Evolutionary conservation across 2,113 vertebrate species (phyloP), one percentile per base, ranked within the genome.

Genomic region (Mixornis gularis): DNA sequence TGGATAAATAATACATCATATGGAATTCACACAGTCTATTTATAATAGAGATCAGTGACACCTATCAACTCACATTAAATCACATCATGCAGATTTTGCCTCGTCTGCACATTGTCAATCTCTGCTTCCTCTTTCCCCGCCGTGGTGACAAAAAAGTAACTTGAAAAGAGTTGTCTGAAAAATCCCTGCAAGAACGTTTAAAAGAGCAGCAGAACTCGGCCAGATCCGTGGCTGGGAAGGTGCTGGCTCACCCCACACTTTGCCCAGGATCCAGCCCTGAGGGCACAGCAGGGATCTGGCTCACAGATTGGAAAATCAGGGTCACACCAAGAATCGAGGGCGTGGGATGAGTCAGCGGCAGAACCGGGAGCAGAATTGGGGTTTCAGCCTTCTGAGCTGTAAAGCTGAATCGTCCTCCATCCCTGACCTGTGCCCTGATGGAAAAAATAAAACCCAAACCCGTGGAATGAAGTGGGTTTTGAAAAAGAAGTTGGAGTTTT

Each of bases 1-100:
- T 55, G 46, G 97, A 96, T 98, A 97, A 97, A 98, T 97, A 97
- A 98, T 97, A 97, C 95, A 97, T 97, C 97, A 95, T 94, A 95
- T 86, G 81, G 93, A 95, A 96, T 95, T 90, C 96, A 83, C 88
- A 87, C 71, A 89, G 94, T 92, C 95, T 95, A 49, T 91, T 95
- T 95, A 89, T 96, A 95, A 97, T 95, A 95, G 97, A 96, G 96
- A 97, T 96, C 96, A 96, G 96, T 95, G 97, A 97, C 97, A 97
- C 93, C 96, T 97, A 96, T 97, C 97, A 97, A 63, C 95, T 97
- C 91, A 62, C 90, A 97, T 97, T 95, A 96, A 96, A 96, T 97
- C 97, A 95, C 94, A 96, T 93, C 95, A 90, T 77, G 93, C 66
- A 88, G 90, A 92, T 97, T 97, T 96, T 43, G 79, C 95, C 96